Base-by-base conservation (phyloP, 2,797 vertebrate genomes). In the Myiothlypis chrysogaster region DNA sequence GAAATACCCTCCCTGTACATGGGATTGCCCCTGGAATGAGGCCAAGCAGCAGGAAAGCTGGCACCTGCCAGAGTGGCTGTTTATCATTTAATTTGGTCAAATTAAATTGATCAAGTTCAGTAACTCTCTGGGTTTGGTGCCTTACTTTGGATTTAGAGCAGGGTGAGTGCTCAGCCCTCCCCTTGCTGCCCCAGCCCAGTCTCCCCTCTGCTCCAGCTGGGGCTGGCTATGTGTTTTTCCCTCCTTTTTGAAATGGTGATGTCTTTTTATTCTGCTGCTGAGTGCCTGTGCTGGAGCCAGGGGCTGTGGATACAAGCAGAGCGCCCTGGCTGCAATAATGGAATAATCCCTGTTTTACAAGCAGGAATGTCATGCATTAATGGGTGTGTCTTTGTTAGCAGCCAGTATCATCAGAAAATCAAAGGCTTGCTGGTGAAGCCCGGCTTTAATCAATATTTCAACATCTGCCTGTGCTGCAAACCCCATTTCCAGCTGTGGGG, bases 201-300 rank as follows among this genome's bases (percentile, higher is more conserved):
- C 66, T 90, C 95, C 57, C 39, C 80, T 27, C 68, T 91, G 52
- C 77, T 94, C 68, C 93, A 80, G 60, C 81, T 94, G 90, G 92
- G 94, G 84, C 93, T 82, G 13, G 87, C 85, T 35, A 78, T 30
- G 27, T 78, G 66, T 10, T 84, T 88, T 21, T 10, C 63, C 84
- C 96, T 96, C 91, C 72, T 96, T 96, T 97, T 92, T 92, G 49
- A 95, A 96, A 83, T 93, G 89, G 32, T 77, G 69, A 71, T 82
- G 39, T 66, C 72, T 68, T 57, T 44, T 64, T 60, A 4, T 94
- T 77, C 52, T 30, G 20, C 84, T 37, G 59, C 3, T 32, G 81
- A 82, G 73, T 37, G 56, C 60, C 79, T 65, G 41, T 79, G 2
- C 82, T 83, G 89, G 81, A 92, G 83, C 83, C 84, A 20, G 11